Percentiles rank a stretch among this genome's conserved stretches.
These are phyloP conservation scores for Muscicapa adusta DNA, from an alignment of 2,113 vertebrate genomes.

Conservation along the genomic window DNA sequence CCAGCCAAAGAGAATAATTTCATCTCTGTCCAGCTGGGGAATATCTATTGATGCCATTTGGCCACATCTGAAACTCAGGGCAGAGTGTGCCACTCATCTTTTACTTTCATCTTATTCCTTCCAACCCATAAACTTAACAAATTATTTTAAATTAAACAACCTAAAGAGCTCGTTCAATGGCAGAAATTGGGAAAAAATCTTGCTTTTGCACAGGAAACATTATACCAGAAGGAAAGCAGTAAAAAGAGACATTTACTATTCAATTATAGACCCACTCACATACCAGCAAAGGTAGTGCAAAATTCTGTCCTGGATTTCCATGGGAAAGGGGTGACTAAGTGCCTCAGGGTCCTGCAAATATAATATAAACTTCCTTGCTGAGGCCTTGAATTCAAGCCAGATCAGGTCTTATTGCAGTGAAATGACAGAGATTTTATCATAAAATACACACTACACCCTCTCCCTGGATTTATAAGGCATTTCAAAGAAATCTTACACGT, in stretches of 20 bases:
- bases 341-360: neutral
- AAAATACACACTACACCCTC: neutral
- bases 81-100: neutral
- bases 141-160: slow-evolving; percentile 13
- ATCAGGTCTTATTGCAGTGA: neutral
- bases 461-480: neutral
- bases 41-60: neutral
- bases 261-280: accelerated
- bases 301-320: neutral
- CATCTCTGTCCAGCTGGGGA: neutral
- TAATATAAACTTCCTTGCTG: neutral
- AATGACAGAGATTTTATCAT: neutral
- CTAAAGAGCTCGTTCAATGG: neutral
- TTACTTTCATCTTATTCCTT: neutral
- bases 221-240: neutral
- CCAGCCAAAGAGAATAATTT: slow-evolving; percentile 16
- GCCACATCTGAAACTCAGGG: neutral
- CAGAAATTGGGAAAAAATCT: neutral
- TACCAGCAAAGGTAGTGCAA: neutral
- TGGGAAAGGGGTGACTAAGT: neutral
- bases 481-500: neutral
- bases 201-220: neutral
- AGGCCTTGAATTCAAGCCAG: neutral
- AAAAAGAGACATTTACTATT: neutral
- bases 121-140: neutral